These are phyloP conservation scores for Melanophora roralis DNA, from an alignment of 2,888 invertebrate species.

Conservation along the genomic window DNA sequence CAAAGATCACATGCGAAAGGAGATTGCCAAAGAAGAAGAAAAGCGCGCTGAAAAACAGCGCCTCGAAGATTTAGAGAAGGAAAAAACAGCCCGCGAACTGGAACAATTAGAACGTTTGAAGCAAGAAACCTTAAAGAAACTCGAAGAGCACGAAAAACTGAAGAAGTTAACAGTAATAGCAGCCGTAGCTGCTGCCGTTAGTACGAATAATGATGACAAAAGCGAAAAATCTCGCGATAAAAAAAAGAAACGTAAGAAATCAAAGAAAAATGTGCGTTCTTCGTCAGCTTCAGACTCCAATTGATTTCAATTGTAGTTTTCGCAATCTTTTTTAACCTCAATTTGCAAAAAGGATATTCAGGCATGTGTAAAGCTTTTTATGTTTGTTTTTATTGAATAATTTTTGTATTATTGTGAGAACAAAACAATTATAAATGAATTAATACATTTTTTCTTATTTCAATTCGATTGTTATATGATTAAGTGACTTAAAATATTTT, in stretches of 20 bases:
- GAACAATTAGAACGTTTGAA: conserved; percentile 75
- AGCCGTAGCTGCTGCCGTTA: conserved; percentile 65
- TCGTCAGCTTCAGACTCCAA: conserved; percentile 71
- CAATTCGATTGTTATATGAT: conserved; percentile 23
- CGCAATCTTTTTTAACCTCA: not conserved
- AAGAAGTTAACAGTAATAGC: conserved; percentile 66
- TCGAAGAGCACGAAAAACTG: conserved; percentile 73
- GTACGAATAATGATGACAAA: conserved; percentile 63
- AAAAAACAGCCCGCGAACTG: conserved; percentile 73
- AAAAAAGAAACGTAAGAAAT: conserved; percentile 73
- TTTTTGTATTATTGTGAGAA: conserved; percentile 30
- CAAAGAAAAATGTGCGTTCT: conserved; percentile 73
- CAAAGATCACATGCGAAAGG: conserved; percentile 81
- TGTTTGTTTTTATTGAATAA: not conserved
- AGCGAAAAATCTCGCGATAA: conserved; percentile 68
- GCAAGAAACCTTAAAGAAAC: conserved; percentile 74
- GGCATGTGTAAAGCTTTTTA: conserved; percentile 11
- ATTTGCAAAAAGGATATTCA: not conserved
- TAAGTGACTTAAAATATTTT: conserved; percentile 38
- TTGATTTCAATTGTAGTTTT: conserved; percentile 54
- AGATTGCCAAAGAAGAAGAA: conserved; percentile 79
- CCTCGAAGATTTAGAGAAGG: conserved; percentile 74
- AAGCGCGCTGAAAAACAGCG: conserved; percentile 78
- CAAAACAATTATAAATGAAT: conserved; percentile 14
- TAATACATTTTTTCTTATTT: conserved; percentile 12